Conservation (phyloP, 2,888 invertebrate species). For the Diarsia rubi region DNA sequence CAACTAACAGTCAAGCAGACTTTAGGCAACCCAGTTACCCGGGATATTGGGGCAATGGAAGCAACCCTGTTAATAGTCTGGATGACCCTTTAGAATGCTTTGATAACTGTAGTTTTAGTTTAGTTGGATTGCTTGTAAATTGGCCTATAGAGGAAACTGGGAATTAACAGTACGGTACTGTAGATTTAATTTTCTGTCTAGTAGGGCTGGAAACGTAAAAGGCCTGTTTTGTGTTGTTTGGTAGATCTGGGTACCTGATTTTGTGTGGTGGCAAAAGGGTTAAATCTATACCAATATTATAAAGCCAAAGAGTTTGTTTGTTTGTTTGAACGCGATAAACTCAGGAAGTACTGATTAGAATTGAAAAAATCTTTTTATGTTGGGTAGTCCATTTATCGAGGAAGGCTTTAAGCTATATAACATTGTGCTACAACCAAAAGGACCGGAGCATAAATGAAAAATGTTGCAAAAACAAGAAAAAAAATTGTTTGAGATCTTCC, state of each 20-base stretch:
- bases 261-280: not conserved
- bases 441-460: no score
- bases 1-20: constrained; percentile 51
- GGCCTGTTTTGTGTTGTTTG: constrained; percentile 16
- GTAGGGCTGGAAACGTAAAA: not conserved
- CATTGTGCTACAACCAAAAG: no score
- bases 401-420: no score
- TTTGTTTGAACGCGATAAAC: no score
- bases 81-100: constrained; percentile 57
- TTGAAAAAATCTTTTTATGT: no score
- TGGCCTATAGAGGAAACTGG: constrained; percentile 56
- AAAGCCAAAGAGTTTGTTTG: no score
- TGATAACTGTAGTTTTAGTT: constrained; percentile 63
- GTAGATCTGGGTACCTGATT: not conserved
- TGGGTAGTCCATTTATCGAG: no score
- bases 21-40: constrained; percentile 32
- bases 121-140: constrained; percentile 59
- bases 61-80: constrained; percentile 59
- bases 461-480: no score
- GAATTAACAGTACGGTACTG: constrained; percentile 20
- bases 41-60: constrained; percentile 23
- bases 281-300: no score
- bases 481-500: no score
- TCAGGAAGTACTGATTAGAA: no score
- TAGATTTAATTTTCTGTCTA: constrained; percentile 46